phyloP scores from a whole-genome alignment of 2,113 vertebrate species.

The Trematomus loennbergii region DNA sequence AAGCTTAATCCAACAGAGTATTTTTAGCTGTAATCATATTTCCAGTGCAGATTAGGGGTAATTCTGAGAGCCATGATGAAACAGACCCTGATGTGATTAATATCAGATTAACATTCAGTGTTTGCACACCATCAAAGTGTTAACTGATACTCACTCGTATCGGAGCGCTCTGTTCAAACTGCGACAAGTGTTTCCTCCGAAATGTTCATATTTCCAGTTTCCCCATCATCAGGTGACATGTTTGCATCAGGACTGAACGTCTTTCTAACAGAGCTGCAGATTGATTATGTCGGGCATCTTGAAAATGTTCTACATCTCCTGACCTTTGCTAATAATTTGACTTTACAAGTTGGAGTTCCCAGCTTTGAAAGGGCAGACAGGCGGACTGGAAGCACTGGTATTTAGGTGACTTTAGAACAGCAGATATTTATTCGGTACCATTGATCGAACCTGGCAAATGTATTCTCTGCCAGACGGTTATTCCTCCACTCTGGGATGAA shows the following conservation, averaged over 20 bases:
- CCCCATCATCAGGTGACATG: background rate
- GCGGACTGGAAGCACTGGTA: conserved; percentile 87
- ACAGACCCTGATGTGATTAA: background rate
- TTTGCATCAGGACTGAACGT: conserved; percentile 22
- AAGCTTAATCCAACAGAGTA: background rate
- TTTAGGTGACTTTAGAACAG: conserved; percentile 86
- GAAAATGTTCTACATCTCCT: conserved; percentile 85
- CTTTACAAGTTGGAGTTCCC: conserved; percentile 85
- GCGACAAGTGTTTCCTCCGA: conserved; percentile 3
- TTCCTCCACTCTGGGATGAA: conserved; percentile 41
- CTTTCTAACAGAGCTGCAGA: conserved; percentile 43
- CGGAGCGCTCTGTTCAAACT: background rate
- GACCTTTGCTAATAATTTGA: conserved; percentile 98
- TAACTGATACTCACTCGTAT: background rate
- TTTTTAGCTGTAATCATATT: conserved; percentile 8
- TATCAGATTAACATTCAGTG: background rate
- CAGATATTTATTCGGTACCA: conserved; percentile 84
- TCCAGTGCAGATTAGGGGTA: background rate
- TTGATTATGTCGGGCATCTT: conserved; percentile 79
- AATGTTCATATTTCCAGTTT: conserved; percentile 9
- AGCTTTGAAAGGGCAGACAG: conserved; percentile 88
- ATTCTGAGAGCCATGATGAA: background rate
- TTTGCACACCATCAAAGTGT: background rate
- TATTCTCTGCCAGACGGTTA: conserved; percentile 62
- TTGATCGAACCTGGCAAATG: conserved; percentile 86